These are phyloP conservation scores for Hypsibius dujardini DNA, from an alignment of 1,140 invertebrate genomes.

Conservation along the genomic window DNA sequence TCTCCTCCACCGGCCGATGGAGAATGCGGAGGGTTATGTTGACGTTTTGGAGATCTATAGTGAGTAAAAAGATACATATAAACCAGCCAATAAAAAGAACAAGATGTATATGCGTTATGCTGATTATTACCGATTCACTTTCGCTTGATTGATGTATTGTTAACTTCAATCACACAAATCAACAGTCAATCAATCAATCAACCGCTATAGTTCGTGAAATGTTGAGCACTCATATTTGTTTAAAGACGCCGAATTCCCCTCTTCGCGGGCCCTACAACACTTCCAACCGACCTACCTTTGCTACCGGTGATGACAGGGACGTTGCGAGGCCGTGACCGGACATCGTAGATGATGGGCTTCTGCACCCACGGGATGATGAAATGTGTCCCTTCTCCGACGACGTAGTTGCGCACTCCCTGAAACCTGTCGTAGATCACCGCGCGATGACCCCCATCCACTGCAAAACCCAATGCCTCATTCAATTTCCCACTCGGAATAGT, in stretches of 20 bases:
- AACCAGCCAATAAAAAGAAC: too few species aligned
- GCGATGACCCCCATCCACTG: constrained; percentile 94
- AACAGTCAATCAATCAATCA: too few species aligned
- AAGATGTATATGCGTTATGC: too few species aligned
- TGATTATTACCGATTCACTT: too few species aligned
- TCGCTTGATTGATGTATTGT: too few species aligned
- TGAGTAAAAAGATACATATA: too few species aligned
- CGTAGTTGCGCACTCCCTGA: constrained; percentile 70
- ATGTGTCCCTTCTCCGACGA: constrained; percentile 95
- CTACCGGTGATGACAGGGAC: constrained; percentile 91
- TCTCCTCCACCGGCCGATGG: constrained; percentile 73
- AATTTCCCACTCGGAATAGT: constrained; percentile 12
- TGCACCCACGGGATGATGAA: constrained; percentile 98
- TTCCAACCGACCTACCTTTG: constrained; percentile 48
- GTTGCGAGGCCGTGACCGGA: constrained; percentile 83
- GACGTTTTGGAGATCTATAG: constrained; percentile 91
- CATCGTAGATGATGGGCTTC: constrained; percentile 89
- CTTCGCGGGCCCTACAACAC: too few species aligned
- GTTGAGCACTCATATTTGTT: constrained; percentile 14
- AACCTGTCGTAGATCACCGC: constrained; percentile 99
- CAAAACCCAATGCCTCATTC: constrained; percentile 32
- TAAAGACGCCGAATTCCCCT: constrained; percentile 18
- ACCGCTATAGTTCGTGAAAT: constrained; percentile 19
- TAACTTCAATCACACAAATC: too few species aligned
- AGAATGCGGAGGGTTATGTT: constrained; percentile 95